Conservation (phyloP, 1,140 invertebrate genomes). For the Sitophilus oryzae region DNA sequence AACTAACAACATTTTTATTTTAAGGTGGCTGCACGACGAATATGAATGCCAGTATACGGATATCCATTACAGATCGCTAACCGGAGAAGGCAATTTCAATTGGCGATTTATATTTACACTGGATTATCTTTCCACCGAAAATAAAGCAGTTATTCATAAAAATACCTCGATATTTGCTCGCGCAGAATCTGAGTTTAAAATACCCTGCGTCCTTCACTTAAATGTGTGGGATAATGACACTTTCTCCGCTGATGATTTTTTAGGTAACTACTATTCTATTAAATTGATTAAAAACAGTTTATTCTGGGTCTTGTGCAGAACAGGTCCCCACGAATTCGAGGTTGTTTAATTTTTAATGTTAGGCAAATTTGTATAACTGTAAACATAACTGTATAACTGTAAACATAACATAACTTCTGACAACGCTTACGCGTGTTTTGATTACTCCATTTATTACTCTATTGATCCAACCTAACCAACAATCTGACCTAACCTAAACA, state of each 20-base stretch:
- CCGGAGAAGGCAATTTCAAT: constrained; percentile 82
- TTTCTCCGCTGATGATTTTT: constrained; percentile 70
- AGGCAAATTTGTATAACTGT: not conserved
- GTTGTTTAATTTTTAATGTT: not conserved
- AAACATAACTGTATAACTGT: no score
- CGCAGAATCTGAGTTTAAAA: constrained; percentile 60
- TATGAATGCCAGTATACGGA: constrained; percentile 73
- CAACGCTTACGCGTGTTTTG: no score
- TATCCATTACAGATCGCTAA: constrained; percentile 72
- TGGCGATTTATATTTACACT: constrained; percentile 85
- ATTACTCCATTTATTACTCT: no score
- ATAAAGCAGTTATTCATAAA: constrained; percentile 59
- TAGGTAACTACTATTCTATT: no score
- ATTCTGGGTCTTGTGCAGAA: no score
- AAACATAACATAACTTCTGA: no score
- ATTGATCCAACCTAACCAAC: no score
- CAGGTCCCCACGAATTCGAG: no score
- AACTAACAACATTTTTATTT: not conserved
- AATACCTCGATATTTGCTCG: constrained; percentile 56
- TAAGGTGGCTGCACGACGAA: constrained; percentile 67
- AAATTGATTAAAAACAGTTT: not conserved
- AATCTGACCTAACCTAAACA: no score
- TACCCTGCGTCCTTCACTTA: constrained; percentile 57
- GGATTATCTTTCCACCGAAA: constrained; percentile 70
- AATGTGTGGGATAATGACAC: constrained; percentile 76